Evolutionary conservation across 2,888 invertebrate genomes (phyloP).

Genomic region (Scotopteryx bipunctaria): DNA sequence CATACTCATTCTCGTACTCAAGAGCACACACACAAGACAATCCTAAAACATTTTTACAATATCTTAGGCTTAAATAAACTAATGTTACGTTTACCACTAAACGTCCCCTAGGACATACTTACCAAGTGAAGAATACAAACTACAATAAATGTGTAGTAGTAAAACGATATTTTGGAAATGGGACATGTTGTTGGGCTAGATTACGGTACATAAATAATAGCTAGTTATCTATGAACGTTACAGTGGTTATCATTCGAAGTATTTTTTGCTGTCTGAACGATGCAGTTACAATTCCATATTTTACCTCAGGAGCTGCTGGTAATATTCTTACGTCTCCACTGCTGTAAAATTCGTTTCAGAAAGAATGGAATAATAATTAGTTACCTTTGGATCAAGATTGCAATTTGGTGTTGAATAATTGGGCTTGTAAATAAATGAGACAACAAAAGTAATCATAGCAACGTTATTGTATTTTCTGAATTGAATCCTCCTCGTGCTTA

Average conservation of each 20-base stretch:
- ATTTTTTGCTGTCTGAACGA: slow-evolving; percentile 23
- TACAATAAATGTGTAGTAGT: slow-evolving; percentile 14
- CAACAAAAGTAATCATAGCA: slow-evolving; percentile 83
- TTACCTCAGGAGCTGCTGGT: not conserved
- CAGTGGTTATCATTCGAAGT: slow-evolving; percentile 18
- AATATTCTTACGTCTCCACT: not conserved
- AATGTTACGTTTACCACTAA: not conserved
- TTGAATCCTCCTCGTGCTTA: slow-evolving; percentile 87
- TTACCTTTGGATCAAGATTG: not conserved
- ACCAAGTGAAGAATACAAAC: slow-evolving; percentile 12
- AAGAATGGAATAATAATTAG: not conserved
- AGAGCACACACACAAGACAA: slow-evolving; percentile 29
- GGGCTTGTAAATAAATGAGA: slow-evolving; percentile 56
- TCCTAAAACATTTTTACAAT: slow-evolving; percentile 32
- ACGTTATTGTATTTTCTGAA: slow-evolving; percentile 88
- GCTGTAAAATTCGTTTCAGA: not conserved
- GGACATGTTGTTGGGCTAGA: slow-evolving; percentile 27
- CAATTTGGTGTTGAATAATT: not conserved
- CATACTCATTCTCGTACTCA: slow-evolving; percentile 50
- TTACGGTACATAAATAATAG: slow-evolving; percentile 16
- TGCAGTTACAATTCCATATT: not conserved
- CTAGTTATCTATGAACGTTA: slow-evolving; percentile 18
- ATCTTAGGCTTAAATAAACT: not conserved
- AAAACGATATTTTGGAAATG: slow-evolving; percentile 23
- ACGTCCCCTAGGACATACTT: slow-evolving; percentile 4